Percentiles rank a stretch among this genome's conserved stretches.
Conservation (phyloP, 2,797 vertebrate genomes). For the Acanthopagrus latus region DNA sequence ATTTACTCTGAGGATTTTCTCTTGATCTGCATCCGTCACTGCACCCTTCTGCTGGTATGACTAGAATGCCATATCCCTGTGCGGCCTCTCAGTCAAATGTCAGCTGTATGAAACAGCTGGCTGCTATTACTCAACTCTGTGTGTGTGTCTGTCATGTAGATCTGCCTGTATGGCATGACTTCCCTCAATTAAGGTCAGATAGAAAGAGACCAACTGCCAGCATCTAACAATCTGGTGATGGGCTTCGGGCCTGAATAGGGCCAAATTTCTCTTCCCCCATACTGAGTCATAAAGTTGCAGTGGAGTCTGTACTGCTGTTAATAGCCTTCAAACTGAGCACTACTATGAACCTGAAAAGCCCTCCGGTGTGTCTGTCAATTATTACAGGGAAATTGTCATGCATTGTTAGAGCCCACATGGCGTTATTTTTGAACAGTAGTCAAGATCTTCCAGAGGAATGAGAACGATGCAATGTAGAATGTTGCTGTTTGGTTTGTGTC, state of each 20-base stretch:
- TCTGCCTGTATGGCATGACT: constrained; percentile 39
- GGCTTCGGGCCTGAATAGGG: constrained; percentile 34
- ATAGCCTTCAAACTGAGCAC: neutral
- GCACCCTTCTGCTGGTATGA: constrained; percentile 23
- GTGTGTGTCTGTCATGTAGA: constrained; percentile 19
- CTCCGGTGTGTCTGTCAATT: neutral
- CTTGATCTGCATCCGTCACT: constrained; percentile 19
- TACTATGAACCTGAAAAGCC: neutral
- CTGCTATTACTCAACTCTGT: constrained; percentile 40
- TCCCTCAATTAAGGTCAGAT: constrained; percentile 37
- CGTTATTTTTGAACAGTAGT: neutral
- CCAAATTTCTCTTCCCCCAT: constrained; percentile 13
- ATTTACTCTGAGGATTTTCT: constrained; percentile 30
- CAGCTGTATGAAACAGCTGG: constrained; percentile 58
- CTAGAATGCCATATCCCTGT: constrained; percentile 46
- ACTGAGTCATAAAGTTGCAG: constrained; percentile 11
- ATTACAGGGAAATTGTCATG: neutral
- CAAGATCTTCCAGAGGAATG: neutral
- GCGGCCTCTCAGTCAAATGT: constrained; percentile 45
- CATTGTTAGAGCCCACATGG: neutral
- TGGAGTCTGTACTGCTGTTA: constrained; percentile 4
- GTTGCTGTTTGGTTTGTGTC: neutral
- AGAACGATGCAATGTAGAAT: neutral
- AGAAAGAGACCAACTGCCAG: constrained; percentile 27
- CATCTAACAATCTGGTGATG: constrained; percentile 41